Percentiles rank a stretch among this genome's conserved stretches.
phyloP scores from a whole-genome alignment of 1,140 invertebrate genomes.

The Antheraea mylitta region DNA sequence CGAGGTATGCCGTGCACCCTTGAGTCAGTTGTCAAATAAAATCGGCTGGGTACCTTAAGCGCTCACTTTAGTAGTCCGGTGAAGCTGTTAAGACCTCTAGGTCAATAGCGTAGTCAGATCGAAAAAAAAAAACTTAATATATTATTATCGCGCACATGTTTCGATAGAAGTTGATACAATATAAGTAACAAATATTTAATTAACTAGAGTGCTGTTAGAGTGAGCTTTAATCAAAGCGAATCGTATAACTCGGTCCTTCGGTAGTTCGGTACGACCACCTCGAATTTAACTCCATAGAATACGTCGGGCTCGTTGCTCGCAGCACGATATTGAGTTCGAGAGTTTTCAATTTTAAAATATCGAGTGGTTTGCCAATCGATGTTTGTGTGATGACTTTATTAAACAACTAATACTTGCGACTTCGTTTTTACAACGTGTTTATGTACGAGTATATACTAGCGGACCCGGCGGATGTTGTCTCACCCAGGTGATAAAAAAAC shows the following conservation, averaged over 20 bases:
- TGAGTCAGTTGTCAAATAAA: too few species aligned
- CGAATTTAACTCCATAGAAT: slow-evolving; percentile 55
- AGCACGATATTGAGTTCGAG: slow-evolving; percentile 6
- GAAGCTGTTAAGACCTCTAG: too few species aligned
- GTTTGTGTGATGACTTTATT: slow-evolving; percentile 12
- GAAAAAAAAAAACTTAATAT: too few species aligned
- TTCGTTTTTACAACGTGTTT: too few species aligned
- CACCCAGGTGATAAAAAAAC: too few species aligned
- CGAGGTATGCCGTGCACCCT: too few species aligned
- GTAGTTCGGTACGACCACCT: slow-evolving; percentile 29
- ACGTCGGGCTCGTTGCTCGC: slow-evolving; percentile 11
- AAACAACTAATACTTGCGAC: too few species aligned
- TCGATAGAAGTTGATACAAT: slow-evolving; percentile 4
- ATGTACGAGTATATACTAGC: too few species aligned
- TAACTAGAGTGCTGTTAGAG: slow-evolving; percentile 17
- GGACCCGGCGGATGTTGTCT: too few species aligned
- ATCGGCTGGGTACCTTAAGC: too few species aligned
- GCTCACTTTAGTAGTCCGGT: too few species aligned
- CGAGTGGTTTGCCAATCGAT: slow-evolving; percentile 20
- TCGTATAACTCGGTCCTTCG: slow-evolving; percentile 26
- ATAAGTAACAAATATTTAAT: slow-evolving; percentile 14
- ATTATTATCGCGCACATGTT: background rate
- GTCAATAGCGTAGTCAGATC: too few species aligned
- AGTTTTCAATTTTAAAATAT: slow-evolving; percentile 18
- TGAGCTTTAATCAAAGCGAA: slow-evolving; percentile 43